Percentiles rank a stretch among this genome's conserved stretches.
These are phyloP conservation scores for Bambusicola thoracicus DNA, from an alignment of 2,113 vertebrate genomes.

Conservation along the genomic window DNA sequence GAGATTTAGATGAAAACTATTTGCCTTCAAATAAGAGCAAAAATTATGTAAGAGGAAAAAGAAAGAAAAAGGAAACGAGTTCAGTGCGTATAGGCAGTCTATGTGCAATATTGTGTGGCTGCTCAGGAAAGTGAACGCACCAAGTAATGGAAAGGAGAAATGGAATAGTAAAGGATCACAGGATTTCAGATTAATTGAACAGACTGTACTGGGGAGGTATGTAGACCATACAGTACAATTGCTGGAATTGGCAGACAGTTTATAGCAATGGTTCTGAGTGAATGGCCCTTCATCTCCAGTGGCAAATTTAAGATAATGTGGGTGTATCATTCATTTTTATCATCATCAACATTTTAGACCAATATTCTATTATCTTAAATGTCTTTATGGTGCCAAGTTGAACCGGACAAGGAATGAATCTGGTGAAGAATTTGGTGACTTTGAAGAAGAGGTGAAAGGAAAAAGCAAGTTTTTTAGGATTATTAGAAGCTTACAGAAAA, in stretches of 20 bases:
- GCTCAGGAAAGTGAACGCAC: conserved; percentile 13
- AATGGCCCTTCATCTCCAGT: conserved; percentile 38
- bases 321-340: conserved; percentile 38
- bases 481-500: background rate
- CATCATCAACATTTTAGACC: conserved; percentile 30
- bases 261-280: conserved; percentile 14
- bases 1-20: background rate
- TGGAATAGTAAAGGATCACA: conserved; percentile 23
- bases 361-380: conserved; percentile 9
- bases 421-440: conserved; percentile 11
- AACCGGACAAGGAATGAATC: background rate
- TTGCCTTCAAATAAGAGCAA: background rate
- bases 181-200: conserved; percentile 46
- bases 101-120: background rate
- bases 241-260: conserved; percentile 5
- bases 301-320: conserved; percentile 45
- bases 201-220: background rate
- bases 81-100: background rate
- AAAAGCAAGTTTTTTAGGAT: background rate
- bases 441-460: background rate
- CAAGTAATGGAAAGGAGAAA: conserved; percentile 39
- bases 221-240: background rate
- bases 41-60: background rate
- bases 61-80: background rate
- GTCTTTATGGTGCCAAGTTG: background rate